Base-by-base conservation (phyloP, 1,140 invertebrate genomes). In the Drosophila serrata region DNA sequence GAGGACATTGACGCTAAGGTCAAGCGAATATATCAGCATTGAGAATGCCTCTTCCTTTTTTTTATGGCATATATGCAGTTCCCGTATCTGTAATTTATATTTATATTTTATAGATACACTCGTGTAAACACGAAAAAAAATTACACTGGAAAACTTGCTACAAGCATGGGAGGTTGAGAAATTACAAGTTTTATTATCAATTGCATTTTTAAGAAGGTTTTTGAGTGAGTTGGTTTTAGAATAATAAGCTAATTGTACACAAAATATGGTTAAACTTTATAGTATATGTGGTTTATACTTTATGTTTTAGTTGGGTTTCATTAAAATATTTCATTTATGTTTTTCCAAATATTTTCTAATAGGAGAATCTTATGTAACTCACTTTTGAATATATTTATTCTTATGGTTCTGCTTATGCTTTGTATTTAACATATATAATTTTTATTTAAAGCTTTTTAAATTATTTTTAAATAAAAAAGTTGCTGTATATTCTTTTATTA, bases 61-160 rank as follows among this genome's bases (percentile, higher is more conserved):
- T 79, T 75, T 75, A 64, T 65, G 39, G 65, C 45, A 53, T 22
- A 51, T 64, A 64, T 53, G 60, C 59, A 70, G 57, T 70, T 56
- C 12, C 58, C 67, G 65, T 70, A 70, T 73, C 69, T 59, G 65
- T 59, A 58, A 22, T 22, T 73, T 70, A 42, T 70, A 70, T 70
- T 51, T 72, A 74, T 61, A 73, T 69, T 69, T 69, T 69, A 69
- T 65, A 69, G 67, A 65, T 70, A 60, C 42, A 49, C 33, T 22
- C 31, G 31, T 65, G 48, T 37, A 65, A 67, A 56, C 46, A 57
- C 35, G 13, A 35, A 56, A 24, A 24, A 39, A 31, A 17, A 22
- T 42, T 12, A 62, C 60, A 65, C 35, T 48, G 17, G 31, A 13
- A 60, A 31, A 24, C 31, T 35, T 35, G 49, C 31, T 22, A 35